Conservation (phyloP, 2,888 invertebrate species). For the Yponomeuta cagnagella region DNA sequence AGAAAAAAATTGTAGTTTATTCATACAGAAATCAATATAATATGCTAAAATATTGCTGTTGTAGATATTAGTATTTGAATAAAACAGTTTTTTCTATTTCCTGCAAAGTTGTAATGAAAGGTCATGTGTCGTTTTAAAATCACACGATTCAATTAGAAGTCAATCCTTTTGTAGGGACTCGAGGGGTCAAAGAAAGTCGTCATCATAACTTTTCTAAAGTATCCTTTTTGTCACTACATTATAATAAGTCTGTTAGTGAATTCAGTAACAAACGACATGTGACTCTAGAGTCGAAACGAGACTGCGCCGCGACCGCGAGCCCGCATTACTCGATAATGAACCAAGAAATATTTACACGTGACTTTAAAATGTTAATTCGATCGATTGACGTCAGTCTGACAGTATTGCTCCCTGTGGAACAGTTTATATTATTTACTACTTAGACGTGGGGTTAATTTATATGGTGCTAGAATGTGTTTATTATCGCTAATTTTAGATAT, state of each 20-base stretch:
- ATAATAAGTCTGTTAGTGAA: not conserved
- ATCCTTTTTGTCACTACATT: no score
- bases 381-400: constrained; percentile 21
- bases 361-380: constrained; percentile 28
- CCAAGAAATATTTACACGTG: constrained; percentile 33
- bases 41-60: no score
- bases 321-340: constrained; percentile 32
- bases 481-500: not conserved
- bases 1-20: no score
- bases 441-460: not conserved
- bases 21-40: no score
- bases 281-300: not conserved
- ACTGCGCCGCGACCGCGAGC: constrained; percentile 15
- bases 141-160: no score
- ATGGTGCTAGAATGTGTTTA: not conserved
- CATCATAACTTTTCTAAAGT: no score
- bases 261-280: not conserved
- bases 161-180: no score
- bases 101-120: no score
- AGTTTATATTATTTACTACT: constrained; percentile 3
- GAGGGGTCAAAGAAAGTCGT: no score
- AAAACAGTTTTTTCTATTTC: no score
- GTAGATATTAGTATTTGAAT: no score
- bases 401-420: not conserved
- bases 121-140: no score